Evolutionary conservation across 2,888 invertebrate species (phyloP), one percentile per base, ranked within the genome.

Genomic region (Lacanobia wlatinum): DNA sequence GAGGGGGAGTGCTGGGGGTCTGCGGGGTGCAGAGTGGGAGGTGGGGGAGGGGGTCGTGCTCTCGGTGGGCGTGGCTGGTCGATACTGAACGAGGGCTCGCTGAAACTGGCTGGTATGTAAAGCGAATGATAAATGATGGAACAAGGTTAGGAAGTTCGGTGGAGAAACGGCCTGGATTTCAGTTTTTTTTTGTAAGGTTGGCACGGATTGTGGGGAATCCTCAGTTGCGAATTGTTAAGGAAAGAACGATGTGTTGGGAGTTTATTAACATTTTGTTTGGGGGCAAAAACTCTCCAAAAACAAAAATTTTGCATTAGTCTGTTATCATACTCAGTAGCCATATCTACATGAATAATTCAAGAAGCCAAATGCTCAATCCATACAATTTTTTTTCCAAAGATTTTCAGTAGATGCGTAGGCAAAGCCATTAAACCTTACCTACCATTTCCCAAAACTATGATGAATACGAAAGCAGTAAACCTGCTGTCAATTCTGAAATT

Each of bases 41-140:
- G 52, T 40, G 21, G 40, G 70, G 55, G 58, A 18, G 12, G 60
- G 70, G 53, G 62, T 43, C 59, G 71, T 46, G 55, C 8, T 71
- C 59, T 21, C 58, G 21, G 75, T 84, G 73, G 84, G 84, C 84
- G 84, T 84, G 84, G 82, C 76, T 65, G 84, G 84, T 84, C 84
- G 84, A 84, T 84, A 84, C 71, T 40, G 62, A 61, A 52, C 71
- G 73, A 70, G 78, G 73, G 76, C 62, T 71, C 66, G 72, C 69
- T 80, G 76, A 73, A 83, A 81, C 73, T 70, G 67, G 73, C 74
- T 75, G 75, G 79, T 84, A 80, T 84, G 83, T 84, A 76, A 80
- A 81, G 21, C 66, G 70, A 74, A 83, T 81, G 81, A 84, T 76
- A 81, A 83, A 83, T 83, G 71, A 72, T 78, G 62, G 56, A 74